Evolutionary conservation across 2,888 invertebrate genomes (phyloP).

Genomic region (Lordiphosa fenestrarum): DNA sequence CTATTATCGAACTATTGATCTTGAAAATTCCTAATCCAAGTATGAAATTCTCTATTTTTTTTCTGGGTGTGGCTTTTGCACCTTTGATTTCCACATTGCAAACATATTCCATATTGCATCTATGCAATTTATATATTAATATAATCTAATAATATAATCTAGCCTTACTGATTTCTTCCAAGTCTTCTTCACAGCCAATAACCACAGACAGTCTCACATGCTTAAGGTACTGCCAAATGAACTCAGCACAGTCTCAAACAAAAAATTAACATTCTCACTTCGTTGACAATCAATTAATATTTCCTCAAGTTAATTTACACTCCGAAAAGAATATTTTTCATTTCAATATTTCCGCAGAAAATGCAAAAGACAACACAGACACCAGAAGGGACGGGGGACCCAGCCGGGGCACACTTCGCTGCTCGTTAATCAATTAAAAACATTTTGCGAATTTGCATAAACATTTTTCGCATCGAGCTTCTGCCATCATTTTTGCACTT

Average conservation of each 20-base stretch:
- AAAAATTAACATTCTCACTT: constrained; percentile 4
- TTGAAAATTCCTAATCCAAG: too few relatives aligned
- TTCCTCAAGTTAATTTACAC: constrained; percentile 15
- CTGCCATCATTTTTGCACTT: constrained; percentile 53
- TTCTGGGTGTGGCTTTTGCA: too few relatives aligned
- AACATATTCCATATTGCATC: too few relatives aligned
- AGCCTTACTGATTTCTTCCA: too few relatives aligned
- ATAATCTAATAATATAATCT: too few relatives aligned
- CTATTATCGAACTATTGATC: too few relatives aligned
- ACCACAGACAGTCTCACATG: too few relatives aligned
- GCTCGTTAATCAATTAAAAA: constrained; percentile 59
- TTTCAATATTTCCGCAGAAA: constrained; percentile 15
- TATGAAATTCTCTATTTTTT: too few relatives aligned
- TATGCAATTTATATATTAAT: too few relatives aligned
- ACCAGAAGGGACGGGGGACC: neutral
- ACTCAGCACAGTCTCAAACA: neutral
- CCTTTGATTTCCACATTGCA: too few relatives aligned
- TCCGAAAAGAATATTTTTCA: constrained; percentile 16
- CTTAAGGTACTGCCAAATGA: too few relatives aligned
- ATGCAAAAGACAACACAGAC: constrained; percentile 11
- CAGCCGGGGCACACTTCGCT: constrained; percentile 44
- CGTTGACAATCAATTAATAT: constrained; percentile 15
- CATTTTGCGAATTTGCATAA: constrained; percentile 58
- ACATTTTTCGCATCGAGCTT: constrained; percentile 27
- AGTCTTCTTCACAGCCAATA: too few relatives aligned